Evolutionary conservation across 2,113 vertebrate species (phyloP).

Genomic region (Urocitellus parryii): DNA sequence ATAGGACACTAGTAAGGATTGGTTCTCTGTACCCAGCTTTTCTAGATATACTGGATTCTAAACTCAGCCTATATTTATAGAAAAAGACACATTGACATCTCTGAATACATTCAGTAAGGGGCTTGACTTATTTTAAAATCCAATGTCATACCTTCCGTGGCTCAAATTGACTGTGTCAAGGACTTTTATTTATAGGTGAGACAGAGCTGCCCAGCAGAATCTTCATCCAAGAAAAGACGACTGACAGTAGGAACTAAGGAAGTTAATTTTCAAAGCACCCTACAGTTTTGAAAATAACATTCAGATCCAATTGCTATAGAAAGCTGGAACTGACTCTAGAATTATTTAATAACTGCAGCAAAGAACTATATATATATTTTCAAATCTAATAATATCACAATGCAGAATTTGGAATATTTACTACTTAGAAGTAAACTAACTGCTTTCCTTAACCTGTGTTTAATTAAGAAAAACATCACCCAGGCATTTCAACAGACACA

Average conservation of each 20-base stretch:
- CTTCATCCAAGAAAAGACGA: slow-evolving; percentile 71
- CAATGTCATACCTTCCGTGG: slow-evolving; percentile 72
- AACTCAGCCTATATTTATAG: background rate
- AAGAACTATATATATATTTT: background rate
- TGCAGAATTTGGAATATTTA: slow-evolving; percentile 14
- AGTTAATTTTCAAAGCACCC: slow-evolving; percentile 56
- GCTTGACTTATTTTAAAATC: slow-evolving; percentile 70
- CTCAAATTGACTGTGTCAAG: slow-evolving; percentile 74
- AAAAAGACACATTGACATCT: background rate
- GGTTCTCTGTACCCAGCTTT: background rate
- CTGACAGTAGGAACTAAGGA: slow-evolving; percentile 23
- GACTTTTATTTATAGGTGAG: slow-evolving; percentile 82
- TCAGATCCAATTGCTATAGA: background rate
- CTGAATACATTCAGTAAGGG: background rate
- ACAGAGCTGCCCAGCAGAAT: slow-evolving; percentile 59
- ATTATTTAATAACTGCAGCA: background rate
- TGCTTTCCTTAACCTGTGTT: slow-evolving; percentile 21
- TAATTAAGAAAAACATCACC: slow-evolving; percentile 54
- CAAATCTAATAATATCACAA: background rate
- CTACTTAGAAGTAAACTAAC: background rate
- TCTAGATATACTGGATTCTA: background rate
- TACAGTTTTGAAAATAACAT: slow-evolving; percentile 33
- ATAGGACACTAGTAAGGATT: background rate
- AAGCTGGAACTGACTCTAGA: background rate
- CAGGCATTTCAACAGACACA: slow-evolving; percentile 72